Percentiles rank a stretch among this genome's conserved stretches.
Evolutionary conservation across 2,888 invertebrate genomes (phyloP).

Genomic region (Drosophila paramelanica): DNA sequence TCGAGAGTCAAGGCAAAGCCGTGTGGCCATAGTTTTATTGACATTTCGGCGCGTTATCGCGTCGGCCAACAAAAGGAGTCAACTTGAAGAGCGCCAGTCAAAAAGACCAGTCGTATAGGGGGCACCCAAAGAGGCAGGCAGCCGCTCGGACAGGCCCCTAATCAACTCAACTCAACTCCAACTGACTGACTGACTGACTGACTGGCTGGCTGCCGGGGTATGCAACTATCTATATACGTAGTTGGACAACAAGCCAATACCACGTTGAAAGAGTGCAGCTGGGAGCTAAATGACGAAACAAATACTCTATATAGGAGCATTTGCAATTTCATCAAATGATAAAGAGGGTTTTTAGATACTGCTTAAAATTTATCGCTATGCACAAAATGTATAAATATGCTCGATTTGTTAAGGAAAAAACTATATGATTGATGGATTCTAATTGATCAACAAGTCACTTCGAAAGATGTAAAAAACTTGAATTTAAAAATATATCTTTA

Average conservation of each 20-base stretch:
- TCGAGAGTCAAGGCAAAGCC: slow-evolving; percentile 71
- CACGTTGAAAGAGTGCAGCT: neutral
- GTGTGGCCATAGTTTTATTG: slow-evolving; percentile 75
- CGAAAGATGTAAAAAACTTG: too few relatives aligned
- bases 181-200: slow-evolving; percentile 39
- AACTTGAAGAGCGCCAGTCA: slow-evolving; percentile 68
- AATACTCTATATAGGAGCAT: slow-evolving; percentile 22
- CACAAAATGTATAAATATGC: too few relatives aligned
- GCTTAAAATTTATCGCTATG: too few relatives aligned
- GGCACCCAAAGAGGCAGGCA: slow-evolving; percentile 26
- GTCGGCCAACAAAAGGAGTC: slow-evolving; percentile 78
- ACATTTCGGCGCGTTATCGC: slow-evolving; percentile 80
- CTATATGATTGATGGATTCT: too few relatives aligned
- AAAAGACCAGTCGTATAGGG: slow-evolving; percentile 31
- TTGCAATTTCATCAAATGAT: too few relatives aligned
- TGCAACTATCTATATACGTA: slow-evolving; percentile 40
- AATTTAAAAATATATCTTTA: too few relatives aligned
- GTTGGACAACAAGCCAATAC: slow-evolving; percentile 35
- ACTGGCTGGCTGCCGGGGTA: slow-evolving; percentile 31
- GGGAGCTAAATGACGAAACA: slow-evolving; percentile 13
- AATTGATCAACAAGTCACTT: too few relatives aligned
- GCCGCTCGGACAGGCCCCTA: slow-evolving; percentile 67
- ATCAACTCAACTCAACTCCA: slow-evolving; percentile 69
- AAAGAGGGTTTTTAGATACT: too few relatives aligned
- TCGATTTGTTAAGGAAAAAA: too few relatives aligned